Conservation (phyloP, 2,797 vertebrate species). For the Tokudaia muenninki region DNA sequence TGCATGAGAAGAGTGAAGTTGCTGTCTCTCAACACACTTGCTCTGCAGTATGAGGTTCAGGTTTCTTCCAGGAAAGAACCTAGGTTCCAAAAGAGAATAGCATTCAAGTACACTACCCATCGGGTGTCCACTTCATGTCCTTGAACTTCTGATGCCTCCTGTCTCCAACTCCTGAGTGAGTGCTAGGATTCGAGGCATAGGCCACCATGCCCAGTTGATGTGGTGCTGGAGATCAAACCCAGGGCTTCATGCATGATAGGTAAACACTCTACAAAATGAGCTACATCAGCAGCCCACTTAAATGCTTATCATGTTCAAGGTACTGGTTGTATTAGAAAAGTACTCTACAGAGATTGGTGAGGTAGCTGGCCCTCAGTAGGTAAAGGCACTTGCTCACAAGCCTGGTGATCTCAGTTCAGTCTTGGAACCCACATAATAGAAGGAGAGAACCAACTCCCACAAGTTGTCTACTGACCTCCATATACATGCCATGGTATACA, state of each 20-base stretch:
- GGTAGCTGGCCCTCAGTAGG: not conserved
- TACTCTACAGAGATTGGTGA: not conserved
- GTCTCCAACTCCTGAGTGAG: not conserved
- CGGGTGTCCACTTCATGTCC: not conserved
- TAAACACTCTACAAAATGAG: not conserved
- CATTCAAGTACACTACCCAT: not conserved
- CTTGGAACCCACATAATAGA: not conserved
- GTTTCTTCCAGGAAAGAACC: not conserved
- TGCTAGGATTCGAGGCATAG: not conserved
- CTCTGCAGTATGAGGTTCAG: not conserved
- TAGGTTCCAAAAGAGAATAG: not conserved
- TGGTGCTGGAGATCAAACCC: not conserved
- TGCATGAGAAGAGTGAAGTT: not conserved
- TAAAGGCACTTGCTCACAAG: no score
- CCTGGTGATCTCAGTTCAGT: not conserved
- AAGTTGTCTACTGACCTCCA: not conserved
- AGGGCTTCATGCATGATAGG: not conserved
- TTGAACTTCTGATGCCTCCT: not conserved
- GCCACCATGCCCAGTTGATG: not conserved
- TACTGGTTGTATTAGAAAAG: not conserved
- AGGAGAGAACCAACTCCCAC: not conserved
- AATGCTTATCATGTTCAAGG: not conserved
- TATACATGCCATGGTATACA: not conserved
- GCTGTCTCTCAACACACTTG: not conserved
- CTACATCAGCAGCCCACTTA: not conserved